These are phyloP conservation scores for Baronia brevicornis DNA, from an alignment of 2,888 invertebrate species.

Conservation along the genomic window DNA sequence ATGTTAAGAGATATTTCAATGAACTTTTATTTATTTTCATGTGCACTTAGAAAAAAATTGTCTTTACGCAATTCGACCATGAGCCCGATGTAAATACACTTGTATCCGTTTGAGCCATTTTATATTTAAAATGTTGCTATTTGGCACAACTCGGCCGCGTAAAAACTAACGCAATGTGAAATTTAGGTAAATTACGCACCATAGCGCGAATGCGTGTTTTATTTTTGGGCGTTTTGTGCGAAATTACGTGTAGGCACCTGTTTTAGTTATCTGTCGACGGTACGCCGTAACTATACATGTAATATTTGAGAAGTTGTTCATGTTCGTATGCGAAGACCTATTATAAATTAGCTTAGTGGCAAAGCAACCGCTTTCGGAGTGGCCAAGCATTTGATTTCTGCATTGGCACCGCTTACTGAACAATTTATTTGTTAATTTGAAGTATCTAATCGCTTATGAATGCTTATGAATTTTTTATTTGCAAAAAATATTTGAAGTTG, in stretches of 20 bases:
- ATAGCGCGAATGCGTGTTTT: conserved; percentile 16
- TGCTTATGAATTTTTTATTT: no score
- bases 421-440: no score
- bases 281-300: not conserved
- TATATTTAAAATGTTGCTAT: conserved; percentile 19
- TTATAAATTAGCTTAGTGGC: no score
- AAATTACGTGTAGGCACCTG: conserved; percentile 19
- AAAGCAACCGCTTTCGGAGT: no score
- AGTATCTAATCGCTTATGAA: no score
- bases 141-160: conserved; percentile 26
- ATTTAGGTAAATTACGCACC: conserved; percentile 35
- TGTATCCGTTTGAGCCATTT: not conserved
- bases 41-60: conserved; percentile 5
- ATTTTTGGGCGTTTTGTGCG: conserved; percentile 17
- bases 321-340: no score
- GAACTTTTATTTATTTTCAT: conserved; percentile 5
- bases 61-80: conserved; percentile 5
- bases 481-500: no score
- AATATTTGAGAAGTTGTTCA: not conserved
- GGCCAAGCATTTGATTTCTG: no score
- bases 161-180: conserved; percentile 26
- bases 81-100: conserved; percentile 8
- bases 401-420: no score
- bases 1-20: conserved; percentile 7
- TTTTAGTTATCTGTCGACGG: conserved; percentile 8